These are phyloP conservation scores for Sycophaga agraensis DNA, from an alignment of 1,140 invertebrate genomes.

Conservation along the genomic window DNA sequence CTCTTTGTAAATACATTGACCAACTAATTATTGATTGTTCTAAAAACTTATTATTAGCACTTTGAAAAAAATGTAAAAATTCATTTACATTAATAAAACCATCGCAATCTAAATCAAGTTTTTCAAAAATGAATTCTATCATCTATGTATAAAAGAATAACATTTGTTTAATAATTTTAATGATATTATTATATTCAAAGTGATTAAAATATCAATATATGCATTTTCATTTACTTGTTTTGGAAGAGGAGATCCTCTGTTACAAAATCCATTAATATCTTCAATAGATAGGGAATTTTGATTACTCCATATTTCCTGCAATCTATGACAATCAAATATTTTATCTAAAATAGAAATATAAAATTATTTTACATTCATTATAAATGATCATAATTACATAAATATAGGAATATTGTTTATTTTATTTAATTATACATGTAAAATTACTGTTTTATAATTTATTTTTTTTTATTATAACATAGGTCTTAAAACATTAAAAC, in stretches of 20 bases:
- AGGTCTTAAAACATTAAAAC: too few relatives aligned
- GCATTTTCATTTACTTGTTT: constrained; percentile 39
- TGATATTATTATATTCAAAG: background rate
- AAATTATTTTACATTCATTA: background rate
- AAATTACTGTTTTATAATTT: too few relatives aligned
- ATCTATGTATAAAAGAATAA: constrained; percentile 58
- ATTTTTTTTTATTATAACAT: too few relatives aligned
- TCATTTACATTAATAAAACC: constrained; percentile 70
- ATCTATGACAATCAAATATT: constrained; percentile 37
- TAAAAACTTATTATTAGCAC: constrained; percentile 46
- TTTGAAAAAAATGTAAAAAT: constrained; percentile 66
- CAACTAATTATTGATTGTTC: constrained; percentile 47
- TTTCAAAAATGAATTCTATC: constrained; percentile 67
- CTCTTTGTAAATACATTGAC: constrained; percentile 34
- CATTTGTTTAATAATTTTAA: constrained; percentile 44
- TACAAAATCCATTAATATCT: constrained; percentile 40
- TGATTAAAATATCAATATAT: background rate
- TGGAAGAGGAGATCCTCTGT: constrained; percentile 39
- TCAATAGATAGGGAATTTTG: constrained; percentile 34
- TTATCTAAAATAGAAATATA: constrained; percentile 32
- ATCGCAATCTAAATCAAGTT: constrained; percentile 66
- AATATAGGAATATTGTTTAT: background rate
- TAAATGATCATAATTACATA: background rate
- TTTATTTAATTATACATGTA: background rate
- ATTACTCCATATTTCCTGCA: constrained; percentile 42